Base-by-base conservation (phyloP, 2,113 vertebrate species). In the Anthoscopus minutus region DNA sequence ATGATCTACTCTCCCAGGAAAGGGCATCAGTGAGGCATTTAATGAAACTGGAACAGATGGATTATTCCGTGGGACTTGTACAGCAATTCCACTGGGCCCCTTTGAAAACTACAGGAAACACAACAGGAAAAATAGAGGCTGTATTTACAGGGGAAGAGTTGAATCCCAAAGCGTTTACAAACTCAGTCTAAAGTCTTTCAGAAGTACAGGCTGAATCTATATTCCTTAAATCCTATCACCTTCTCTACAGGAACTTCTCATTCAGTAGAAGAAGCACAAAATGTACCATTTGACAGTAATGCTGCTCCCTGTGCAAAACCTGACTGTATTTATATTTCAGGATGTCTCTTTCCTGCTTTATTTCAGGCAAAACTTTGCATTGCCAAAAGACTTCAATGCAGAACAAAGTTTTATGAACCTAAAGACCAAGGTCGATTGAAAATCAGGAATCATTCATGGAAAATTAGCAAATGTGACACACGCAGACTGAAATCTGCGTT, bases 1-100 rank as follows among this genome's bases (percentile, higher is more conserved):
- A 79, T 88, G 86, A 96, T 92, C 72, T 74, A 4, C 86, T 94
- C 95, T 94, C 95, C 93, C 92, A 97, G 92, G 95, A 97, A 96
- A 94, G 77, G 92, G 64, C 86, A 93, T 80, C 83, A 66, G 60
- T 24, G 82, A 93, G 95, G 69, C 67, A 70, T 93, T 96, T 88
- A 92, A 88, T 86, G 88, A 78, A 93, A 67, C 65, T 61, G 91
- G 67, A 93, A 94, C 86, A 91, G 91, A 66, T 54, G 71, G 81
- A 92, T 47, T 86, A 89, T 94, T 92, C 90, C 54, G 2, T 70
- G 71, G 74, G 94, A 83, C 85, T 92, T 40, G 2, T 70, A 45
- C 37, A 10, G 61, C 65, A 79, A 30, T 45, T 89, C 94, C 84
- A 53, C 38, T 6, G 78, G 40, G 86, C 40, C 48, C 44, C 61